Conservation (phyloP, 1,140 invertebrate genomes). For the Venturia canescens region DNA sequence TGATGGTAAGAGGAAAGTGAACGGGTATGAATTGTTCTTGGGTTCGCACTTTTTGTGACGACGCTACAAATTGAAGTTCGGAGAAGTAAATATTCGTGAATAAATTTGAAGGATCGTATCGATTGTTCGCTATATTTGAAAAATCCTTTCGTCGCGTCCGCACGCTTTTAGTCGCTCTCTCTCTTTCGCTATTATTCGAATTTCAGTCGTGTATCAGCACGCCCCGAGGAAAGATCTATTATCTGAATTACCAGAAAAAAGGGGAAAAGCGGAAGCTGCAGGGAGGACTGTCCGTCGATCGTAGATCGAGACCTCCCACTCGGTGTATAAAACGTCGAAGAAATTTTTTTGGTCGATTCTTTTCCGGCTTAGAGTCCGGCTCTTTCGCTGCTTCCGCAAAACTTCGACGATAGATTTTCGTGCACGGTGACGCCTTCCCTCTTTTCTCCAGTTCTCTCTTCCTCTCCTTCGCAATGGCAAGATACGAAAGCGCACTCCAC, state of each 20-base stretch:
- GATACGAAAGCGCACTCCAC: not conserved
- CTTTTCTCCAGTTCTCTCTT: not conserved
- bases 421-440: not conserved
- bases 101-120: too few relatives aligned
- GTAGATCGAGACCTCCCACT: slow-evolving; percentile 6
- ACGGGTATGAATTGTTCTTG: too few relatives aligned
- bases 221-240: not conserved
- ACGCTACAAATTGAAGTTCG: too few relatives aligned
- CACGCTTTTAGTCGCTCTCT: not conserved
- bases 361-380: not conserved
- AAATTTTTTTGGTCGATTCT: not conserved
- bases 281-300: not conserved
- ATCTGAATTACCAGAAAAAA: not conserved
- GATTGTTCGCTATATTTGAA: too few relatives aligned
- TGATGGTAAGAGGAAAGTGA: too few relatives aligned
- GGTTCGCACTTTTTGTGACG: too few relatives aligned
- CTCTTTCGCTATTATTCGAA: not conserved
- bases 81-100: too few relatives aligned
- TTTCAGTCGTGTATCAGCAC: slow-evolving; percentile 6
- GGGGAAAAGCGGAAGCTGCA: not conserved
- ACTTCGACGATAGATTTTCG: slow-evolving; percentile 26
- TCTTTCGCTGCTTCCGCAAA: slow-evolving; percentile 4
- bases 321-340: not conserved
- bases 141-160: too few relatives aligned
- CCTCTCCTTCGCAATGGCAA: not conserved